Base-by-base conservation (phyloP, 2,888 invertebrate species). In the Euproctis similis region DNA sequence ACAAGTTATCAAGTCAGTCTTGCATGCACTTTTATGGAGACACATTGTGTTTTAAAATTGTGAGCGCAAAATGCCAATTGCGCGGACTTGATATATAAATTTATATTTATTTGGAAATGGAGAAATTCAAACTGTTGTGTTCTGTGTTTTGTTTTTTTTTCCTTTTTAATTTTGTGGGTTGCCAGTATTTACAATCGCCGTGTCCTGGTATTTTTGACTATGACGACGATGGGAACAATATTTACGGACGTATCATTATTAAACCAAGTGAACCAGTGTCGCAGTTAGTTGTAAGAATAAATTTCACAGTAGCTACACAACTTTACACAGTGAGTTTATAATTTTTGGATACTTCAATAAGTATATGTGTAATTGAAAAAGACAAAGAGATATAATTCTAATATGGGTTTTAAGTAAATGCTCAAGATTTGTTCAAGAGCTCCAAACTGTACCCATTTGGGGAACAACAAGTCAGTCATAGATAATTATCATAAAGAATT, bases 161-260 rank as follows among this genome's bases (percentile, higher is more conserved):
- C 35, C 40, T 40, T 58, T 31, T 46, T 53, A 29, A 38, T 46
- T 42, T 52, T 58, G 34, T 54, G 46, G 36, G 55, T 58, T 18
- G 61, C 17, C 67, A 70, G 31, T 53, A 53, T 35, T 37, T 48
- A 2, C 53, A 52, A 12, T 71, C 75, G 1, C 77, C 77, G 1
- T 80, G 80, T 25, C 76, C 77, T 3, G 49, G 57, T 12, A 39
- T 62, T 25, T 80, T 78, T 57, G 57, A 64, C 8, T 78, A 70
- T 33, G 57, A 50, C 30, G 51, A 37, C 43, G 68, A 77, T 35
- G 60, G 60, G 1, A 44, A 31, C 4, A 46, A 57, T 16, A 40
- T 69, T 13, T 60, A 62, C 30, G 80, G 78, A 3, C 34, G 56
- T 22, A 61, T 80, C 11, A 49, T 45, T 8, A 37, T 77, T 14